Evolutionary conservation across 2,888 invertebrate species (phyloP).

Genomic region (Laspeyria flexula): DNA sequence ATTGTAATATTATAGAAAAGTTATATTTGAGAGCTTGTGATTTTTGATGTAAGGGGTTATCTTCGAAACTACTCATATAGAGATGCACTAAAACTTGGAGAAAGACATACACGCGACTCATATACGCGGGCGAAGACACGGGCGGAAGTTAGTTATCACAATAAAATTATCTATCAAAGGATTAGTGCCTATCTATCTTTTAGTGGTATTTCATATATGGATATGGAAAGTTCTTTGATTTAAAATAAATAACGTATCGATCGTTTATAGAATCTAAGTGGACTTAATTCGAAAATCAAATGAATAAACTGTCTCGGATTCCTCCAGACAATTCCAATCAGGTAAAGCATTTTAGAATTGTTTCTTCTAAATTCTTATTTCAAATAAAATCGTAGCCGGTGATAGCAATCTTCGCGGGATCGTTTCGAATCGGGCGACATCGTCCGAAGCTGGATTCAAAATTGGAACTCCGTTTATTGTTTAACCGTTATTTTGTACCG

Average conservation of each 20-base stretch:
- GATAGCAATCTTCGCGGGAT: slow-evolving; percentile 55
- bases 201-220: slow-evolving; percentile 7
- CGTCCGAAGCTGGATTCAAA: slow-evolving; percentile 57
- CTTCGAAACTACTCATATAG: too few relatives aligned
- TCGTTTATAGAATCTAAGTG: slow-evolving; percentile 6
- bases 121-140: too few relatives aligned
- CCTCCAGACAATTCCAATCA: slow-evolving; percentile 35
- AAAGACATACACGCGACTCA: too few relatives aligned
- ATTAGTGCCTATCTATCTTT: slow-evolving; percentile 8
- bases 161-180: slow-evolving; percentile 20
- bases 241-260: not conserved
- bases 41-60: too few relatives aligned
- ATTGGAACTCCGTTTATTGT: slow-evolving; percentile 67
- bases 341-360: slow-evolving; percentile 42
- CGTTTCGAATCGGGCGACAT: slow-evolving; percentile 53
- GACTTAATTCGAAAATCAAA: slow-evolving; percentile 13
- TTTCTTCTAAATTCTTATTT: slow-evolving; percentile 46
- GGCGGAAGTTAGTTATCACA: too few relatives aligned
- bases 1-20: too few relatives aligned
- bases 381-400: slow-evolving; percentile 45
- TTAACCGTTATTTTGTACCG: slow-evolving; percentile 75
- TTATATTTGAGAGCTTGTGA: too few relatives aligned
- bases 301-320: slow-evolving; percentile 23
- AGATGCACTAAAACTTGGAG: too few relatives aligned
- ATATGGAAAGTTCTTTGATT: not conserved